A percentile compares a stretch with the other conserved stretches of the same genome.
These are phyloP conservation scores for Cheilosia vernalis DNA, from an alignment of 2,888 invertebrate genomes.

Conservation along the genomic window DNA sequence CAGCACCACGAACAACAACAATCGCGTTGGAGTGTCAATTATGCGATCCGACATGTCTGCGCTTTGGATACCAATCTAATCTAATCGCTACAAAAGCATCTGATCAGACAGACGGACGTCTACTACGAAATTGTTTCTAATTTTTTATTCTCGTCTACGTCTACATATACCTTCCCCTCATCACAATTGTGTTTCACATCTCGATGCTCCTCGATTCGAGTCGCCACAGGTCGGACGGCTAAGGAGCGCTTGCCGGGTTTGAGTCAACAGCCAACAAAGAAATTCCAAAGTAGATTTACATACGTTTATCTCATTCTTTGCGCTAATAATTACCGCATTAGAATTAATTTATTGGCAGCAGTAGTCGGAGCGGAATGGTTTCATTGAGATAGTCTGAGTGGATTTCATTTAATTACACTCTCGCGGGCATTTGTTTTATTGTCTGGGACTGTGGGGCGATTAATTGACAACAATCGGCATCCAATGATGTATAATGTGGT, in stretches of 20 bases:
- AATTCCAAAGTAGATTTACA: slow-evolving; percentile 70
- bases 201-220: neutral
- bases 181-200: slow-evolving; percentile 17
- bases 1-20: slow-evolving; percentile 6
- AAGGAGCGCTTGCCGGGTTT: slow-evolving; percentile 37
- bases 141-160: neutral
- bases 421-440: slow-evolving; percentile 55
- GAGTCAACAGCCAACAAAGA: slow-evolving; percentile 71
- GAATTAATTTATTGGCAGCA: slow-evolving; percentile 48
- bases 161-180: neutral
- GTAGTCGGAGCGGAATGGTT: slow-evolving; percentile 19
- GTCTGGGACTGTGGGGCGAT: slow-evolving; percentile 31
- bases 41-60: slow-evolving; percentile 67
- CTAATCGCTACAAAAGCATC: slow-evolving; percentile 34
- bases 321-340: slow-evolving; percentile 65
- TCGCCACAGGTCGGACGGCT: slow-evolving; percentile 9
- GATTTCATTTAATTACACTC: slow-evolving; percentile 65
- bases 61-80: slow-evolving; percentile 64
- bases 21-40: slow-evolving; percentile 35
- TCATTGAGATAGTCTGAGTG: slow-evolving; percentile 46
- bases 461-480: slow-evolving; percentile 58
- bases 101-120: slow-evolving; percentile 71
- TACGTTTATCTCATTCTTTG: slow-evolving; percentile 62
- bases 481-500: slow-evolving; percentile 15
- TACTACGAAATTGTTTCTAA: slow-evolving; percentile 42